A percentile compares a stretch with the other conserved stretches of the same genome.
Evolutionary conservation across 2,888 invertebrate genomes (phyloP).

Genomic region (Pachydiplax longipennis): DNA sequence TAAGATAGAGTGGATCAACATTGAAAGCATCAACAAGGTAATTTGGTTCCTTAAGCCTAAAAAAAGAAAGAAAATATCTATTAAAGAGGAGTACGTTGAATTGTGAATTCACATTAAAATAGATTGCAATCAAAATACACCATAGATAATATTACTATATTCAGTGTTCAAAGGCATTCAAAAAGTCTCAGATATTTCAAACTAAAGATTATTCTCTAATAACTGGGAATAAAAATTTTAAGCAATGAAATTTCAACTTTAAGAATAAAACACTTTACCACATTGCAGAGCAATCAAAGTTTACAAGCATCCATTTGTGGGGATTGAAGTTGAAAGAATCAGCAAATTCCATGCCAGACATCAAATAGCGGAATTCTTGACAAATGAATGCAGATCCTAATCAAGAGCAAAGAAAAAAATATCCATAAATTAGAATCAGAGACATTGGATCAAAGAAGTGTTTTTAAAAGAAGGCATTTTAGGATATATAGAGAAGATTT

Average conservation of each 20-base stretch:
- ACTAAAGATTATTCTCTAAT: no score
- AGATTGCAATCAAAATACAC: not conserved
- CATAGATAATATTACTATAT: not conserved
- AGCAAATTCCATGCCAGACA: slow-evolving; percentile 87
- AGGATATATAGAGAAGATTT: not conserved
- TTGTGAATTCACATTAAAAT: not conserved
- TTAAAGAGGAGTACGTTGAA: not conserved
- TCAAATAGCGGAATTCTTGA: slow-evolving; percentile 90
- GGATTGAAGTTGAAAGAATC: slow-evolving; percentile 99
- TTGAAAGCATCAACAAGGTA: slow-evolving; percentile 95
- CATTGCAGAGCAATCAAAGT: slow-evolving; percentile 98
- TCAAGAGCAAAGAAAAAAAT: not conserved
- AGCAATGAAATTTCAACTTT: no score
- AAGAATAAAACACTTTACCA: slow-evolving; percentile 66
- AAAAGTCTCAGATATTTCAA: no score
- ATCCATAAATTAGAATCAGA: not conserved
- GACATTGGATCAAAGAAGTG: not conserved
- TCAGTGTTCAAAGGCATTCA: no score
- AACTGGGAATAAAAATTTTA: not conserved
- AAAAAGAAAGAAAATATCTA: slow-evolving; percentile 41
- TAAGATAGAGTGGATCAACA: slow-evolving; percentile 95
- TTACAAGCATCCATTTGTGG: slow-evolving; percentile 99
- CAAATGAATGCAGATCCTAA: slow-evolving; percentile 90
- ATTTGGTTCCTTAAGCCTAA: slow-evolving; percentile 77
- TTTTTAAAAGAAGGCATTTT: not conserved